Evolutionary conservation across 2,797 vertebrate species (phyloP).

Genomic region (Sebastes itinus): DNA sequence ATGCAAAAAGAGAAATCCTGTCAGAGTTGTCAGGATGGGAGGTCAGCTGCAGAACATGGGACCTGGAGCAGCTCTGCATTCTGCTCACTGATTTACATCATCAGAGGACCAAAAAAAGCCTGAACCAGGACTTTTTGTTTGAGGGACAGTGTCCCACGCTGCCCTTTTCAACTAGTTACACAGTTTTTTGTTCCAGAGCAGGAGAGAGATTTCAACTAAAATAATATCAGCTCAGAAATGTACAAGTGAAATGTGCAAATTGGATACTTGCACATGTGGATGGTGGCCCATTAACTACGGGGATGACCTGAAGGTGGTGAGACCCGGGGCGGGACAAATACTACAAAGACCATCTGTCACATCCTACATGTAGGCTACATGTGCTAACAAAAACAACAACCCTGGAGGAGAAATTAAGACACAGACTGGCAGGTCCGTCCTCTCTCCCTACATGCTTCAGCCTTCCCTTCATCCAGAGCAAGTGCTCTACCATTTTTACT

Average conservation of each 20-base stretch:
- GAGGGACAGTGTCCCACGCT: neutral
- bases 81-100: neutral
- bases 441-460: too few species aligned
- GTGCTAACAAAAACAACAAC: too few species aligned
- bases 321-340: neutral
- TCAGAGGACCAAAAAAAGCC: neutral
- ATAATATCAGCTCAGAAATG: neutral
- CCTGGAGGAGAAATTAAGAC: too few species aligned
- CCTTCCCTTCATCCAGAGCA: too few species aligned
- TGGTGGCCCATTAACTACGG: neutral
- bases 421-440: too few species aligned
- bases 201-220: neutral
- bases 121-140: neutral
- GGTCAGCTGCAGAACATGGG: conserved; percentile 9
- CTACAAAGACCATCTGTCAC: too few species aligned
- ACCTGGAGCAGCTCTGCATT: neutral
- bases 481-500: too few species aligned
- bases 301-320: too few species aligned
- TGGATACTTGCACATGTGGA: neutral
- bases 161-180: neutral
- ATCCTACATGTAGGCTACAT: too few species aligned
- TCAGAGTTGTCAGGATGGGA: conserved; percentile 28
- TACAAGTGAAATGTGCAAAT: neutral
- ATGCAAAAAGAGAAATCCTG: conserved; percentile 23
- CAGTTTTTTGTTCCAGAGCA: neutral